A percentile compares a stretch with the other conserved stretches of the same genome.
Evolutionary conservation across 2,113 vertebrate species (phyloP).

Genomic region (Dasyurus viverrinus): DNA sequence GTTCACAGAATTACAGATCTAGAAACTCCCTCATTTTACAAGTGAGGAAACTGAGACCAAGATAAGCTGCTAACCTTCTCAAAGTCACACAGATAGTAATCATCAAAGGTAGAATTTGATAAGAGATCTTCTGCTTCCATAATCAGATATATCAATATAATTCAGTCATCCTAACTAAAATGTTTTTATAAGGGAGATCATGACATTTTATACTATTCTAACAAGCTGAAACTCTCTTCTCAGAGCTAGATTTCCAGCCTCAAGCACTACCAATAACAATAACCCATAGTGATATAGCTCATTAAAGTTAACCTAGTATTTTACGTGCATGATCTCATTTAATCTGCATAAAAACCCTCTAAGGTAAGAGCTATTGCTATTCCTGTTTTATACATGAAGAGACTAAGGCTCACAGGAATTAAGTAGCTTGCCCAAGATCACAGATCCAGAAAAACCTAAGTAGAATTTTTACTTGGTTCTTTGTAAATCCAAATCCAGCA

Average conservation of each 20-base stretch:
- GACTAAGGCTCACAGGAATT: neutral
- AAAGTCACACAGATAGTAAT: neutral
- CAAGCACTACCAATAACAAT: neutral
- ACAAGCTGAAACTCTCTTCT: neutral
- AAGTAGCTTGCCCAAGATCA: neutral
- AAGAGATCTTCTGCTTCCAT: neutral
- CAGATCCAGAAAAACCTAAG: neutral
- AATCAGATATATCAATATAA: neutral
- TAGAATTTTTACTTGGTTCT: neutral
- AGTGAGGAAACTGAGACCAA: neutral
- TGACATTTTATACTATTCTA: neutral
- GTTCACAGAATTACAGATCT: neutral
- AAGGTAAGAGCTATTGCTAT: too few species aligned
- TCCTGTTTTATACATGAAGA: neutral
- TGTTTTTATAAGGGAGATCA: neutral
- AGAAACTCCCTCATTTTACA: too few species aligned
- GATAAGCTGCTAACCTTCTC: neutral
- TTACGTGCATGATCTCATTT: neutral
- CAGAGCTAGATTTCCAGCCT: neutral
- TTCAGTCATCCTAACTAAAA: neutral
- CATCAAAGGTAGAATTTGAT: neutral
- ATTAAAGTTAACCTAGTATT: neutral
- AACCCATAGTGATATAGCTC: neutral
- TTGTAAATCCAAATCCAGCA: too few species aligned
- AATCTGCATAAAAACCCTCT: too few species aligned